Evolutionary conservation across 2,797 vertebrate genomes (phyloP).

Genomic region (Xenopus petersii): DNA sequence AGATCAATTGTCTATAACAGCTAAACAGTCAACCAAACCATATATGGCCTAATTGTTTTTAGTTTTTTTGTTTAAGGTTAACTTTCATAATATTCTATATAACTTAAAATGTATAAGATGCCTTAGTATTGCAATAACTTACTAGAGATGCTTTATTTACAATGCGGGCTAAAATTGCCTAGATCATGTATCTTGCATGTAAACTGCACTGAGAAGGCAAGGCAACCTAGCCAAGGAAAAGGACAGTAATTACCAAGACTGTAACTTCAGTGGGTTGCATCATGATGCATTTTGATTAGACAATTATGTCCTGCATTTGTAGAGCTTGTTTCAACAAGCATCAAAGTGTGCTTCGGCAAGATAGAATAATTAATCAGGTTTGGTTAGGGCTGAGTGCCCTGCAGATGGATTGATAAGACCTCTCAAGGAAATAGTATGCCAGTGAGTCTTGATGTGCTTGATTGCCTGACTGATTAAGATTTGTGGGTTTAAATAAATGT

Average conservation of each 20-base stretch:
- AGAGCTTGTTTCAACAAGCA: constrained; percentile 66
- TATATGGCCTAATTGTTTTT: no score
- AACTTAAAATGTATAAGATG: no score
- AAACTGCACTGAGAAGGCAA: not conserved
- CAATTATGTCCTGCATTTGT: constrained; percentile 82
- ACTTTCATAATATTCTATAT: no score
- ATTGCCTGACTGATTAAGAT: constrained; percentile 66
- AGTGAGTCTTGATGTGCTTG: constrained; percentile 72
- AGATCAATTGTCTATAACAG: no score
- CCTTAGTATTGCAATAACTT: no score
- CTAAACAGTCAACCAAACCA: no score
- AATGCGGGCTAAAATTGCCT: no score
- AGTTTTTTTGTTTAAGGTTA: no score
- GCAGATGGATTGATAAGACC: constrained; percentile 82
- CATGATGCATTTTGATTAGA: constrained; percentile 72
- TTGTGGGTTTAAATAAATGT: constrained; percentile 57
- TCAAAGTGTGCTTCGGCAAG: constrained; percentile 69
- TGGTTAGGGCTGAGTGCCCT: constrained; percentile 76
- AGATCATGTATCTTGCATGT: no score
- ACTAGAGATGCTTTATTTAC: no score
- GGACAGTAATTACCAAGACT: constrained; percentile 35
- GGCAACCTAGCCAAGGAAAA: constrained; percentile 5
- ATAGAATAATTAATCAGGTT: constrained; percentile 76
- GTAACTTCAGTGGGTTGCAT: constrained; percentile 57
- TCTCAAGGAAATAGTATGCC: constrained; percentile 82